These are phyloP conservation scores for Istiophorus platypterus DNA, from an alignment of 2,113 vertebrate genomes.

Conservation along the genomic window DNA sequence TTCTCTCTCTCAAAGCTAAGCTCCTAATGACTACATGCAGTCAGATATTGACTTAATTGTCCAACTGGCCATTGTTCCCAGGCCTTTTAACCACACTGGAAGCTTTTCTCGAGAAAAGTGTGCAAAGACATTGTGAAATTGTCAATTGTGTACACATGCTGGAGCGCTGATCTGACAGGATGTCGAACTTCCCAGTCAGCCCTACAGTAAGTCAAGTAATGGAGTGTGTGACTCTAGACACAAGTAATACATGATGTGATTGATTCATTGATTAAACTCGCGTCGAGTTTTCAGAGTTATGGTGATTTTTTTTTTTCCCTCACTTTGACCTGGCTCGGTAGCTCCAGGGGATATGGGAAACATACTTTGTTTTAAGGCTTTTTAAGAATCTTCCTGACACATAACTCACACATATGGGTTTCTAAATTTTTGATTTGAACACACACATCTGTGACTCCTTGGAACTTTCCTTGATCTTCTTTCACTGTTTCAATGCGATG, in stretches of 20 bases:
- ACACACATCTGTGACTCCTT: conserved; percentile 57
- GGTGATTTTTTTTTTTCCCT: not conserved
- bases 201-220: conserved; percentile 47
- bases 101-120: conserved; percentile 61
- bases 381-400: conserved; percentile 47
- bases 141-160: conserved; percentile 50
- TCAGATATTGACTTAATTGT: conserved; percentile 79
- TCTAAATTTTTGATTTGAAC: conserved; percentile 72
- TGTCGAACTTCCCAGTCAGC: conserved; percentile 55
- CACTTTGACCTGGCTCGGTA: conserved; percentile 8
- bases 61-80: conserved; percentile 63
- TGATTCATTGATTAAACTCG: conserved; percentile 44
- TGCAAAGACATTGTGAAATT: conserved; percentile 63
- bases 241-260: conserved; percentile 34
- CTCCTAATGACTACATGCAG: conserved; percentile 75
- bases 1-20: conserved; percentile 64
- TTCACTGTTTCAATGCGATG: conserved; percentile 57
- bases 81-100: conserved; percentile 59
- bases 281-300: conserved; percentile 9
- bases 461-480: conserved; percentile 56
- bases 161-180: conserved; percentile 58
- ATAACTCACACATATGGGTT: conserved; percentile 76
- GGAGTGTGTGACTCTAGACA: conserved; percentile 36
- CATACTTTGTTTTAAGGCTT: conserved; percentile 67
- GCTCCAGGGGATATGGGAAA: conserved; percentile 21